A percentile compares a stretch with the other conserved stretches of the same genome.
Conservation (phyloP, 2,113 vertebrate species). For the Sapayoa aenigma region DNA sequence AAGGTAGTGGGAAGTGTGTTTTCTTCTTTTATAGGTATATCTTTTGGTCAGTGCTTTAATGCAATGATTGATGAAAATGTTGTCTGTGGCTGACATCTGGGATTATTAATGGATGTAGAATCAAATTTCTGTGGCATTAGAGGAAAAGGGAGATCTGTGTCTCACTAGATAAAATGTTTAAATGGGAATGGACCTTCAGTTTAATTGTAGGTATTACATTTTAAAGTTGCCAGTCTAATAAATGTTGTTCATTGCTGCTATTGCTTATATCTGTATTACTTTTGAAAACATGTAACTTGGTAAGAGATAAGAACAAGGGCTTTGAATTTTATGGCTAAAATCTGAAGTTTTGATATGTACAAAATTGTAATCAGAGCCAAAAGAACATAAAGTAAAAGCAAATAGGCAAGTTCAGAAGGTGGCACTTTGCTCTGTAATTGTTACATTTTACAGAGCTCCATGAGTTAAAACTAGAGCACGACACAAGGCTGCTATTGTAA, state of each 20-base stretch:
- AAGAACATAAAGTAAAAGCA: neutral
- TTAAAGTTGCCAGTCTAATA: neutral
- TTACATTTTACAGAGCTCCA: neutral
- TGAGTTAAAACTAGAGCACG: conserved; percentile 30
- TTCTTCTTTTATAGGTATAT: conserved; percentile 47
- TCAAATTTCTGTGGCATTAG: conserved; percentile 57
- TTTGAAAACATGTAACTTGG: neutral
- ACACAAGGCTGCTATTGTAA: conserved; percentile 55
- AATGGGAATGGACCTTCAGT: conserved; percentile 33
- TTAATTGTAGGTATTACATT: conserved; percentile 13
- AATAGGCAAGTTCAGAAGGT: neutral
- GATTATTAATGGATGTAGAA: conserved; percentile 63
- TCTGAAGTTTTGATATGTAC: neutral
- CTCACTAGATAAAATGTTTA: conserved; percentile 46
- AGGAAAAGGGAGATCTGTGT: conserved; percentile 27
- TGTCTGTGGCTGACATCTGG: conserved; percentile 59
- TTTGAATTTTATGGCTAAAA: neutral
- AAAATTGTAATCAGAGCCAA: neutral
- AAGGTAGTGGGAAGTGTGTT: conserved; percentile 48
- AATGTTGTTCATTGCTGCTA: neutral
- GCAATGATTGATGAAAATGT: conserved; percentile 68
- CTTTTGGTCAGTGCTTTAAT: conserved; percentile 70
- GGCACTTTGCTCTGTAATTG: neutral
- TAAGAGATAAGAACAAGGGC: neutral
- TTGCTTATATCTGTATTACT: neutral